These are phyloP conservation scores for Tetramorium alpestre DNA, from an alignment of 1,140 invertebrate genomes.

Conservation along the genomic window DNA sequence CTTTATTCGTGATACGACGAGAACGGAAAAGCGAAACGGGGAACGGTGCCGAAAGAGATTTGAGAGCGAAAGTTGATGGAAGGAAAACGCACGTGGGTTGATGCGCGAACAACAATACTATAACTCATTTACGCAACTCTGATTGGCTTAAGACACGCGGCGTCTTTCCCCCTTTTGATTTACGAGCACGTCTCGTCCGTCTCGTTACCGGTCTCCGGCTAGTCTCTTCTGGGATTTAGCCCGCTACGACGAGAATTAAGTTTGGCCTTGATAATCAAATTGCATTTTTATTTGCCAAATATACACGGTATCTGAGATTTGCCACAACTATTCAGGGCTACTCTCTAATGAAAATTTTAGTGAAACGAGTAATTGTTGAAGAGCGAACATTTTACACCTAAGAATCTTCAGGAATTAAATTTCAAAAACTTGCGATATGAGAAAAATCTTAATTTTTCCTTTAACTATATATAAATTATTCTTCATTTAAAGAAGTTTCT, in stretches of 20 bases:
- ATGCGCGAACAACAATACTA: slow-evolving; percentile 21
- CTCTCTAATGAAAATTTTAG: not conserved
- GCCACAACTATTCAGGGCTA: not conserved
- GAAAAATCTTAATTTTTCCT: not conserved
- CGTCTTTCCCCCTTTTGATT: slow-evolving; percentile 17
- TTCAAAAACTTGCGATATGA: not conserved
- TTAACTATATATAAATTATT: slow-evolving; percentile 4
- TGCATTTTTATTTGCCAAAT: not conserved
- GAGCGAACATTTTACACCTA: not conserved
- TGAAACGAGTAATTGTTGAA: not conserved
- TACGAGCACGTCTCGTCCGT: slow-evolving; percentile 14
- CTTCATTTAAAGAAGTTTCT: not conserved
- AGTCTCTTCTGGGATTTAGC: slow-evolving; percentile 19
- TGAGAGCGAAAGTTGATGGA: slow-evolving; percentile 4
- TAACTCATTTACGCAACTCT: slow-evolving; percentile 44
- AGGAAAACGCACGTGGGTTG: not conserved
- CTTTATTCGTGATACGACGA: not conserved
- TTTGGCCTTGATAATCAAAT: slow-evolving; percentile 8
- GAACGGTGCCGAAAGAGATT: not conserved
- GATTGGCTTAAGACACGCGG: slow-evolving; percentile 30
- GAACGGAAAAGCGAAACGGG: not conserved
- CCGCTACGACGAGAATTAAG: not conserved
- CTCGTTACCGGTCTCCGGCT: not conserved
- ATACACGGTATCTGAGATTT: not conserved
- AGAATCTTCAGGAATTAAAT: not conserved